Conservation (phyloP, 2,888 invertebrate genomes). For the Drosophila falleni region DNA sequence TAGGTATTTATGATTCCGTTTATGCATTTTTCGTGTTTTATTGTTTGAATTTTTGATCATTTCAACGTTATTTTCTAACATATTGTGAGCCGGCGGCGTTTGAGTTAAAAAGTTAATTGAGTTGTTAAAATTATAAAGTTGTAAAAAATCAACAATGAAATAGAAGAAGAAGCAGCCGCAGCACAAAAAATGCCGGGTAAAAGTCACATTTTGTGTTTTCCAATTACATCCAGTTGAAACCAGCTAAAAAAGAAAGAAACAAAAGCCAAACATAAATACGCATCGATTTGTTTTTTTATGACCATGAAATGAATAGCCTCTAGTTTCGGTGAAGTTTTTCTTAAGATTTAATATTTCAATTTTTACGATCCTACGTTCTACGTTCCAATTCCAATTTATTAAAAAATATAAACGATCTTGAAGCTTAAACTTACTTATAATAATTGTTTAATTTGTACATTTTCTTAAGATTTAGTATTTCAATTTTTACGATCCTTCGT, state of each 20-base stretch:
- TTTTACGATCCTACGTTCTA: slow-evolving; percentile 52
- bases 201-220: slow-evolving; percentile 57
- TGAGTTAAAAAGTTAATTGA: slow-evolving; percentile 76
- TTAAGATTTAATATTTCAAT: slow-evolving; percentile 49
- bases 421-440: not conserved
- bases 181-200: slow-evolving; percentile 47
- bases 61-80: slow-evolving; percentile 24
- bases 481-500: too few relatives aligned
- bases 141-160: slow-evolving; percentile 60
- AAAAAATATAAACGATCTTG: not conserved
- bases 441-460: not conserved
- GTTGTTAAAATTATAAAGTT: slow-evolving; percentile 80
- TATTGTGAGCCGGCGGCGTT: slow-evolving; percentile 58
- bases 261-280: slow-evolving; percentile 63
- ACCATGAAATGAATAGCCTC: slow-evolving; percentile 71
- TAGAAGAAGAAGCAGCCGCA: slow-evolving; percentile 12
- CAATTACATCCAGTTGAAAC: slow-evolving; percentile 67
- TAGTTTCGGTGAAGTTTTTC: slow-evolving; percentile 52
- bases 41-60: slow-evolving; percentile 60
- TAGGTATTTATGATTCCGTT: slow-evolving; percentile 80
- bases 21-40: slow-evolving; percentile 75
- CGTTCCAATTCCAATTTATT: slow-evolving; percentile 7
- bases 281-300: slow-evolving; percentile 65
- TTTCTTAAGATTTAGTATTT: too few relatives aligned
- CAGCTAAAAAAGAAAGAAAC: slow-evolving; percentile 47